phyloP scores from a whole-genome alignment of 2,888 invertebrate genomes.

The Hirtodrosophila confusa region DNA sequence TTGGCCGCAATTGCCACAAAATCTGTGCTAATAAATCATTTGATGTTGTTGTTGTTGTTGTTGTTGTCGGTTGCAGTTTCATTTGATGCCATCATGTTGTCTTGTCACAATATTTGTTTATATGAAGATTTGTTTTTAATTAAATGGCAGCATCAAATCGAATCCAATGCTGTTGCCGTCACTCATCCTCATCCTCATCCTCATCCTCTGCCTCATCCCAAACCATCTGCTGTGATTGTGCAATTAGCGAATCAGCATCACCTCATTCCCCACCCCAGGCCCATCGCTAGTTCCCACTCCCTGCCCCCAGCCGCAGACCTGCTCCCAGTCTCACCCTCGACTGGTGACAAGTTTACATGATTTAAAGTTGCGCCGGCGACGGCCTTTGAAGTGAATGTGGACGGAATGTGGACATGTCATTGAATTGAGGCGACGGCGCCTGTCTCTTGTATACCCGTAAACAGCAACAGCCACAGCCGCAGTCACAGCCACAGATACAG shows the following conservation, averaged over 20 bases:
- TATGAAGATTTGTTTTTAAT: slow-evolving; percentile 70
- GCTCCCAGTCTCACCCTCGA: slow-evolving; percentile 32
- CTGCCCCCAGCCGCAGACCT: neutral
- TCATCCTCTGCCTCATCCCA: slow-evolving; percentile 44
- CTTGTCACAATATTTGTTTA: slow-evolving; percentile 75
- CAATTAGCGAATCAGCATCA: slow-evolving; percentile 71
- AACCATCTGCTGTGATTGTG: slow-evolving; percentile 65
- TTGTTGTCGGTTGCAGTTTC: slow-evolving; percentile 30
- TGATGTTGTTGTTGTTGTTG: slow-evolving; percentile 56
- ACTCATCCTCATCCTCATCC: slow-evolving; percentile 52
- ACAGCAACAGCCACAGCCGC: neutral
- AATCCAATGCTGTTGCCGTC: slow-evolving; percentile 71
- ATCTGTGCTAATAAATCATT: slow-evolving; percentile 78
- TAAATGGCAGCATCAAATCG: slow-evolving; percentile 67
- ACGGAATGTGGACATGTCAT: slow-evolving; percentile 24
- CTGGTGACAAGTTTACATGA: slow-evolving; percentile 73
- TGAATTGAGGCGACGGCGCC: slow-evolving; percentile 39
- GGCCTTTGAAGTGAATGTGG: slow-evolving; percentile 59
- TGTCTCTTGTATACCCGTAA: slow-evolving; percentile 4
- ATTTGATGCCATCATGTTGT: slow-evolving; percentile 44
- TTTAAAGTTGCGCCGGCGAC: slow-evolving; percentile 55
- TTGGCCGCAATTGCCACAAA: slow-evolving; percentile 34
- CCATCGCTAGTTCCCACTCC: neutral
- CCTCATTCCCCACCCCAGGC: neutral
- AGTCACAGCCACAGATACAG: neutral